Evolutionary conservation across 2,797 vertebrate genomes (phyloP), one percentile per base, ranked within the genome.

Genomic region (Epinephelus coioides): DNA sequence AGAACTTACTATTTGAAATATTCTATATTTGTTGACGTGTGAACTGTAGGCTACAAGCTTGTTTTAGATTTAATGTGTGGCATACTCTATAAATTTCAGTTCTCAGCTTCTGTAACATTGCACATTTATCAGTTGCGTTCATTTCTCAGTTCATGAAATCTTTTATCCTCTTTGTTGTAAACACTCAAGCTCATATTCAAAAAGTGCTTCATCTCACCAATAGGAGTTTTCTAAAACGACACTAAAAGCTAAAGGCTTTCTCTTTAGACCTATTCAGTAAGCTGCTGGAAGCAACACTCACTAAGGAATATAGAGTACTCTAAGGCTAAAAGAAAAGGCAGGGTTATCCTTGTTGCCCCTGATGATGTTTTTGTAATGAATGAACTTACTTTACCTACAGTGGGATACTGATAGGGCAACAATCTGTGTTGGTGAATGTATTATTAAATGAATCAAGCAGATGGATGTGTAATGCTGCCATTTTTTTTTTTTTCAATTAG

Each of bases 351-450:
- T 12, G 54, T 49, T 64, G 59, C 40, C 56, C 4, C 25, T 6
- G n/a, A 67, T 21, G 30, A 55, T 63, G 4, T 47, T n/a, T 64
- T 67, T 59, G 17, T 65, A 69, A 51, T 76, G 30, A 74, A 79
- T 50, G 6, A 40, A 19, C 25, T 43, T 6, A 15, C 10, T 61
- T 1, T 25, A 13, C n/a, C 43, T 47, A 38, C 27, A 18, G 9
- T 62, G 17, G 11, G 2, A 23, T 7, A 6, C 17, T 43, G 46
- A 69, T 12, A 34, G 49, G 8, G 51, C 68, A 70, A 12, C 0
- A 25, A 1, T 64, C 34, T 15, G 38, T 27, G 12, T 11, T 19
- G 3, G 50, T 53, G 11, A 76, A 73, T 30, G 34, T 27, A 15
- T 15, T 30, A 51, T 63, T 19, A 18, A 75, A 71, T 50, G 3